phyloP scores from a whole-genome alignment of 2,797 vertebrate genomes.

The Cichlasoma orientale region DNA sequence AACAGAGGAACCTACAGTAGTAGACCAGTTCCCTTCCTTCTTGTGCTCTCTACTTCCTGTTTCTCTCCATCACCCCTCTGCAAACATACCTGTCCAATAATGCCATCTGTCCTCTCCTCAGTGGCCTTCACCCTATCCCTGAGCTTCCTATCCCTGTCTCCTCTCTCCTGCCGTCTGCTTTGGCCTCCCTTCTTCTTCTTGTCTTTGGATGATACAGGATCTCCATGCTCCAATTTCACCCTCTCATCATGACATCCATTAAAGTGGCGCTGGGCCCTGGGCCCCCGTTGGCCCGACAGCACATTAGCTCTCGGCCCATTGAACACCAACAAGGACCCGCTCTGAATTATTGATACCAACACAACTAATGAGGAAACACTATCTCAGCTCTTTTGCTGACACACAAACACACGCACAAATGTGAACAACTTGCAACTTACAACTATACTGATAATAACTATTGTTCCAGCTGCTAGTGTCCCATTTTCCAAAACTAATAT shows the following conservation, averaged over 20 bases:
- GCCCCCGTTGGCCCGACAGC: conserved; percentile 81
- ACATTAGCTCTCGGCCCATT: conserved; percentile 88
- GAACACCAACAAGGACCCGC: conserved; percentile 83
- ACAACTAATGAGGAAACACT: conserved; percentile 88
- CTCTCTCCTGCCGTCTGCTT: conserved; percentile 22
- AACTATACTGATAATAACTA: conserved; percentile 35
- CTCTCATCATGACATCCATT: conserved; percentile 91
- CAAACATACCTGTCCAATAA: conserved; percentile 50
- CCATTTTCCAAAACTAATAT: conserved; percentile 49
- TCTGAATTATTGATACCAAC: conserved; percentile 88
- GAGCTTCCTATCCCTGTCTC: conserved; percentile 10
- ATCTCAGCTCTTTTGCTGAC: conserved; percentile 71
- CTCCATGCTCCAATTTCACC: conserved; percentile 83
- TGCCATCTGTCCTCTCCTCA: conserved; percentile 51
- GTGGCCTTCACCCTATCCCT: conserved; percentile 24
- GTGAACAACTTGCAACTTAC: conserved; percentile 24
- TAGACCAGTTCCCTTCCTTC: conserved; percentile 7
- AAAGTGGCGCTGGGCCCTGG: conserved; percentile 80
- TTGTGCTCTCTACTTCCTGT: not conserved
- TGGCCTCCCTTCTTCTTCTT: conserved; percentile 28
- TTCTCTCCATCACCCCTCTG: conserved; percentile 24
- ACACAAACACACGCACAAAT: conserved; percentile 45
- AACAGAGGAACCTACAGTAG: conserved; percentile 1
- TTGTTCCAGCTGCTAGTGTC: conserved; percentile 31
- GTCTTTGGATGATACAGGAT: conserved; percentile 78